Evolutionary conservation across 2,888 invertebrate species (phyloP).

Genomic region (Netelia inedita): DNA sequence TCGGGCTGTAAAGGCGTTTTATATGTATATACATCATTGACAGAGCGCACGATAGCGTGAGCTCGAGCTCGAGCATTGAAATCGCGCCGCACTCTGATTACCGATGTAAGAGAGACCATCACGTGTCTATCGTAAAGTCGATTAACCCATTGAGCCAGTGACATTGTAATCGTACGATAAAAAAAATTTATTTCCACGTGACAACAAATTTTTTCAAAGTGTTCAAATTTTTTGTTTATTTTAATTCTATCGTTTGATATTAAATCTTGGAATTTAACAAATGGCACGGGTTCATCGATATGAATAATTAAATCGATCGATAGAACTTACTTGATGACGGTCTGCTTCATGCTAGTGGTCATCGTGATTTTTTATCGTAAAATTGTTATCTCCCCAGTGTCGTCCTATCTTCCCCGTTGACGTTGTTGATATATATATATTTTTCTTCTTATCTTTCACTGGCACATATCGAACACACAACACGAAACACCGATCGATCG

Average conservation of each 20-base stretch:
- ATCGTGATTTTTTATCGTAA: constrained; percentile 75
- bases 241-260: no score
- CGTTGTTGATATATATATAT: constrained; percentile 15
- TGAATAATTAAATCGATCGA: constrained; percentile 3
- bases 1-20: constrained; percentile 71
- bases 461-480: constrained; percentile 73
- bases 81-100: constrained; percentile 71
- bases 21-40: constrained; percentile 66
- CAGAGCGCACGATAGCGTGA: constrained; percentile 58
- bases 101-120: neutral
- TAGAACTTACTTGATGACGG: constrained; percentile 86
- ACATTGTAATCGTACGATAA: neutral
- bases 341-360: constrained; percentile 87
- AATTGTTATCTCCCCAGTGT: constrained; percentile 20
- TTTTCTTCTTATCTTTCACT: constrained; percentile 64
- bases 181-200: neutral
- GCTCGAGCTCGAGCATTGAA: constrained; percentile 77
- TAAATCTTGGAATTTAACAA: no score
- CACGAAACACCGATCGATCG: constrained; percentile 48
- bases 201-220: neutral
- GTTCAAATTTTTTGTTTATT: no score
- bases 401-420: constrained; percentile 24
- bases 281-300: neutral
- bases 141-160: neutral
- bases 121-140: neutral